Base-by-base conservation (phyloP, 2,888 invertebrate genomes). In the Papilio demoleus region DNA sequence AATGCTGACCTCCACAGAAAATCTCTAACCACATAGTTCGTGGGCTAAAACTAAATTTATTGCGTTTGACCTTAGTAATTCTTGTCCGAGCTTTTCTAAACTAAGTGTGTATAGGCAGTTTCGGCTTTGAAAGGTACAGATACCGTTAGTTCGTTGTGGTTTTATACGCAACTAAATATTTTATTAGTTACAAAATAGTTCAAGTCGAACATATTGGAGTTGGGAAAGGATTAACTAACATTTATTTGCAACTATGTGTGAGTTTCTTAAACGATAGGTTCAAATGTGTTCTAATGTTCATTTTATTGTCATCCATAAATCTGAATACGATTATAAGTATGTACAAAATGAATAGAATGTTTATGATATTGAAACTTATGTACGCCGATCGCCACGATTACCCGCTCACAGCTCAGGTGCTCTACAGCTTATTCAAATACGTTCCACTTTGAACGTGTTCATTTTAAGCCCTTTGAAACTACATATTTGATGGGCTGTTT, bases 21-120 rank as follows among this genome's bases (percentile, higher is more conserved):
- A 90, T 88, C 89, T 88, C 88, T 84, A 83, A 90, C 90, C 90
- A 81, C 90, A 88, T 87, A 89, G 87, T 90, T 90, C 86, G 86
- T 81, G 81, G 86, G 82, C 88, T 88, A 87, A 90, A 92, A 90
- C 88, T 88, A 91, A 91, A 91, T 92, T 91, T 91, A 91, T 92
- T 91, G 89, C 90, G 78, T 90, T 88, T 90, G 89, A 89, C 90
- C 91, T 91, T 88, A 88, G 90, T 89, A 88, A 89, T 88, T 89
- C 90, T 88, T 87, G 85, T 83, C 84, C 82, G 84, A 88, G 88
- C 88, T 88, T 88, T 88, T 88, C 86, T 84, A 85, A 86, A 81
- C 84, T 84, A 83, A 86, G 87, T 84, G 84, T 83, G 83, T 87
- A 85, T 85, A 87, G n/a, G n/a, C n/a, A n/a, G 88, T 85, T 85